Evolutionary conservation across 2,797 vertebrate species (phyloP).

Genomic region (Labroides dimidiatus): DNA sequence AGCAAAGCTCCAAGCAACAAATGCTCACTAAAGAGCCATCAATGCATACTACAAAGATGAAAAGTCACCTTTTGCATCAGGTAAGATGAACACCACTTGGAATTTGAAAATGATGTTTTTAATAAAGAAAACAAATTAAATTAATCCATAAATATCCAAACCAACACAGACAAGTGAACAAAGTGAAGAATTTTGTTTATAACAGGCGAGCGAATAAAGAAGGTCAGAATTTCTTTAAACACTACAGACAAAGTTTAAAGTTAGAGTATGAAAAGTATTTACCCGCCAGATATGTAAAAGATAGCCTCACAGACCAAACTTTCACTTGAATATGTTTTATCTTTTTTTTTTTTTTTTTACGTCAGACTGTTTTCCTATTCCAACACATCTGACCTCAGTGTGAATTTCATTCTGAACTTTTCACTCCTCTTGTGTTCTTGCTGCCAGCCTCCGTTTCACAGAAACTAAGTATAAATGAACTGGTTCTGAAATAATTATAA

Average conservation of each 20-base stretch:
- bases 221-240: too few relatives aligned
- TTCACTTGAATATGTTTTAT: background rate
- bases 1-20: background rate
- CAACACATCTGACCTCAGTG: constrained; percentile 16
- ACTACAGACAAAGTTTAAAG: too few relatives aligned
- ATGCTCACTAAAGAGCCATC: background rate
- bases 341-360: background rate
- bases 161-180: too few relatives aligned
- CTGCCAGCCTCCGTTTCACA: constrained; percentile 16
- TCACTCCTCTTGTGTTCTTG: constrained; percentile 5
- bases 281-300: background rate
- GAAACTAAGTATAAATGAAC: background rate
- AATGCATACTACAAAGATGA: background rate
- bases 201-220: too few relatives aligned
- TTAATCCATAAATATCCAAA: too few relatives aligned
- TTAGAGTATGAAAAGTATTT: too few relatives aligned
- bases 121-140: too few relatives aligned
- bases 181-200: too few relatives aligned
- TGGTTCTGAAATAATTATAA: too few relatives aligned
- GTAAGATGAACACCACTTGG: too few relatives aligned
- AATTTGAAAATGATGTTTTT: too few relatives aligned
- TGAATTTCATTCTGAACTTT: constrained; percentile 27
- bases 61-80: background rate
- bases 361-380: background rate
- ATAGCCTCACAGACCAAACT: background rate